Evolutionary conservation across 2,797 vertebrate species (phyloP).

Genomic region (Phyllotis vaccarum): DNA sequence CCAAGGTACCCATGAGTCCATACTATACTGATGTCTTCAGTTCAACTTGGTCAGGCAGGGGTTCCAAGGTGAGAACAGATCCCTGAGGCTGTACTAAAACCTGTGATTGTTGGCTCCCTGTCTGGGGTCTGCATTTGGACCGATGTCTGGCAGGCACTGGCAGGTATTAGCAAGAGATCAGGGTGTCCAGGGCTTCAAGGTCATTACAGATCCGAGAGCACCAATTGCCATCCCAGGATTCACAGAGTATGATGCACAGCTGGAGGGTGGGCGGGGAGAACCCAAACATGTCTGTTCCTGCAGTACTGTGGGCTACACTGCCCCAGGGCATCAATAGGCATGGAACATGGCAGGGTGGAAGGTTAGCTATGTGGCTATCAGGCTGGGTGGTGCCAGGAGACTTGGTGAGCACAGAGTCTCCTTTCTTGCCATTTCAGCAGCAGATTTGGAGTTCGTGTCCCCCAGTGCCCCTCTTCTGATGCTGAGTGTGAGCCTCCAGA

Average conservation of each 20-base stretch:
- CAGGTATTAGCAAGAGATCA: not conserved
- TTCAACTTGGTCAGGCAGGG: not conserved
- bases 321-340: too few species aligned
- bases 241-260: rapidly evolving
- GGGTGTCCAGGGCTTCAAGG: rapidly evolving
- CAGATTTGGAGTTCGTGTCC: not conserved
- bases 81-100: not conserved
- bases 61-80: not conserved
- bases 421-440: not conserved
- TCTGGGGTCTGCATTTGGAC: not conserved
- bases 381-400: not conserved
- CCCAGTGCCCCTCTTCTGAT: not conserved
- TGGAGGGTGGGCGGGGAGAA: not conserved
- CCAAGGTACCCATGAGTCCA: not conserved
- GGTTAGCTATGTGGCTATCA: not conserved
- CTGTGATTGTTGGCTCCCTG: not conserved
- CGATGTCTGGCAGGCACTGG: rapidly evolving
- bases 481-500: not conserved
- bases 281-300: not conserved
- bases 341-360: not conserved
- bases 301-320: not conserved
- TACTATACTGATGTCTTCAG: not conserved
- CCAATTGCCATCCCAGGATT: rapidly evolving
- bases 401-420: not conserved
- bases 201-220: rapidly evolving